Conservation (phyloP, 1,140 invertebrate genomes). For the Propsilocerus akamusi region DNA sequence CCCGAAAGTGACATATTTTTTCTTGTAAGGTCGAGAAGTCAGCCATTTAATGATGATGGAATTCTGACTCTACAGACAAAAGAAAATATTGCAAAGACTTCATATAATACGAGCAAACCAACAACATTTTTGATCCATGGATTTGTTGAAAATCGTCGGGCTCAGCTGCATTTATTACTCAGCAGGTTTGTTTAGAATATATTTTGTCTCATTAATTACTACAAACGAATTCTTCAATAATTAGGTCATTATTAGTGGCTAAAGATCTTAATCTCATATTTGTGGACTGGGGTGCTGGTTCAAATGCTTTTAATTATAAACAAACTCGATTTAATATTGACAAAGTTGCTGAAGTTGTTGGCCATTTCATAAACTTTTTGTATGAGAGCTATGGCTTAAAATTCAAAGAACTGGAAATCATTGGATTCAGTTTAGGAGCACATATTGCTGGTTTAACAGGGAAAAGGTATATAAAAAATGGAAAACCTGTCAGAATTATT, state of each 20-base stretch:
- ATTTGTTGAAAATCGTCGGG: not conserved
- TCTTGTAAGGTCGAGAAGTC: not conserved
- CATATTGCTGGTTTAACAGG: conserved; percentile 20
- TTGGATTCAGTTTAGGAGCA: conserved; percentile 49
- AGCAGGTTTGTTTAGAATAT: not conserved
- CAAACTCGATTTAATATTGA: conserved; percentile 27
- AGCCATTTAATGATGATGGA: not conserved
- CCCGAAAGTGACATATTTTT: not conserved
- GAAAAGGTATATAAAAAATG: conserved; percentile 6
- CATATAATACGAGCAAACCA: not conserved
- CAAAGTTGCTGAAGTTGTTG: conserved; percentile 28
- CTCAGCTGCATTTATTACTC: not conserved
- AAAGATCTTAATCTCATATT: not conserved
- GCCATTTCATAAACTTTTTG: conserved; percentile 30
- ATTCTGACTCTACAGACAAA: not conserved
- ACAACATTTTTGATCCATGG: not conserved
- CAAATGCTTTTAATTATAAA: conserved; percentile 23
- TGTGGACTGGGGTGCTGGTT: conserved; percentile 13
- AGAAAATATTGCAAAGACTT: not conserved
- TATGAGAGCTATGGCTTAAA: conserved; percentile 26
- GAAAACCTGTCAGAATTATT: conserved; percentile 23
- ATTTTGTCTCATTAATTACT: not conserved
- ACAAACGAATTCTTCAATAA: not conserved
- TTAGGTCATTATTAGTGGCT: not conserved
- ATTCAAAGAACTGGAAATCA: conserved; percentile 33